Evolutionary conservation across 2,113 vertebrate genomes (phyloP).

Genomic region (Corythornis cristatus): DNA sequence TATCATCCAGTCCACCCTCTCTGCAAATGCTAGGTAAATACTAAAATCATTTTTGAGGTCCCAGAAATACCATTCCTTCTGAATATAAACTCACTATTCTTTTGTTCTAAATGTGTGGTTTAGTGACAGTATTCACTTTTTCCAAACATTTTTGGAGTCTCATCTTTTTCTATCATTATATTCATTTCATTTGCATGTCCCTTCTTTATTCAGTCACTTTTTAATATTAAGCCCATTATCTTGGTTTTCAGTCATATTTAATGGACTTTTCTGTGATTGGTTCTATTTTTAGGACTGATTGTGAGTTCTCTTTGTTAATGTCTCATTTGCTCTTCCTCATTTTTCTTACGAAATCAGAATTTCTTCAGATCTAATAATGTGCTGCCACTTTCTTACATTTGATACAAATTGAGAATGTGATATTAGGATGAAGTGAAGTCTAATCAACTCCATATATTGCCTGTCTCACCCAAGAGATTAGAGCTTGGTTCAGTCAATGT

Average conservation of each 20-base stretch:
- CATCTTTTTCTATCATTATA: background rate
- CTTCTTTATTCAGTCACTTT: constrained; percentile 23
- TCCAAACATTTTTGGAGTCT: background rate
- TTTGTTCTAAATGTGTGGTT: background rate
- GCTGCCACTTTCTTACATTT: background rate
- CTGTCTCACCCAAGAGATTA: background rate
- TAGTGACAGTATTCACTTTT: background rate
- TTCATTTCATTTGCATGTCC: background rate
- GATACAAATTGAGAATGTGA: background rate
- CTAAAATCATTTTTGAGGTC: background rate
- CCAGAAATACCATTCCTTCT: background rate
- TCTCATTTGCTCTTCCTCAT: background rate
- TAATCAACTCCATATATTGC: background rate
- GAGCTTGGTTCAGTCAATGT: background rate
- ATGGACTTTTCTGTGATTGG: constrained; percentile 15
- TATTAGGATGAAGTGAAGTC: background rate
- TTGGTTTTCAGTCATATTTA: constrained; percentile 23
- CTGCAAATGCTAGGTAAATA: background rate
- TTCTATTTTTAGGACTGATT: constrained; percentile 42
- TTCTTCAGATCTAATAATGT: background rate
- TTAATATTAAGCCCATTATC: constrained; percentile 33
- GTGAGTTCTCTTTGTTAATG: background rate
- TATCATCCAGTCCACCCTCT: fast-evolving
- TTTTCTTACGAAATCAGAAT: background rate
- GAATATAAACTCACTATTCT: background rate